Conservation (phyloP, 2,888 invertebrate genomes). For the Cephus pygmeus region DNA sequence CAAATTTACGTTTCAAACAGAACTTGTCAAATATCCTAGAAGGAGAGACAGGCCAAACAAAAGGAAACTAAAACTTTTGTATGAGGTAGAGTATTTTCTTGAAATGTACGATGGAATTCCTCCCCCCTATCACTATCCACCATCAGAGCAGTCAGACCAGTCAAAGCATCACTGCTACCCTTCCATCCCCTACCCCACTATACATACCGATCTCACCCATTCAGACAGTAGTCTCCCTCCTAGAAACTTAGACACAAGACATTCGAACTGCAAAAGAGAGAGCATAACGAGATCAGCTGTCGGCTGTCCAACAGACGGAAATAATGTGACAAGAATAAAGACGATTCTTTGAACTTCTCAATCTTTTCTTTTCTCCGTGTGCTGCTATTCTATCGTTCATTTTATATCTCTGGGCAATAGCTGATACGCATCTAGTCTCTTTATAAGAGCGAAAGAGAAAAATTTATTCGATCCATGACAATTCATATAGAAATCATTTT, state of each 20-base stretch:
- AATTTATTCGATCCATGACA: no score
- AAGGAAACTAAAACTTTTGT: no score
- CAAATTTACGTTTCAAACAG: no score
- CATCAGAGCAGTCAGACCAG: neutral
- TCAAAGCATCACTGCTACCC: neutral
- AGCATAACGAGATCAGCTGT: constrained; percentile 3
- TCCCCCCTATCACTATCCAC: neutral
- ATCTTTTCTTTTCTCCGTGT: neutral
- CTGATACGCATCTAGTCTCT: neutral
- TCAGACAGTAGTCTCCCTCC: neutral
- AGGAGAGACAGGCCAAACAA: no score
- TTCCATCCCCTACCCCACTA: neutral
- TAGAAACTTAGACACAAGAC: neutral
- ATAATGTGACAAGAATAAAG: constrained; percentile 14
- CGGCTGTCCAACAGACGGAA: constrained; percentile 16
- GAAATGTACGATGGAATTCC: no score
- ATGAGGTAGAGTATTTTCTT: no score
- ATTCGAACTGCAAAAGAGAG: neutral
- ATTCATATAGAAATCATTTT: no score
- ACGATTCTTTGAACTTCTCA: constrained; percentile 10
- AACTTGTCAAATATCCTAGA: no score
- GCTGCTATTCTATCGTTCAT: neutral
- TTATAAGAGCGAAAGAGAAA: neutral
- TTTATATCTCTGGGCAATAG: neutral
- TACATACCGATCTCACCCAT: neutral